These are phyloP conservation scores for Tragelaphus imberbis DNA, from an alignment of 2,113 vertebrate species.

Conservation along the genomic window DNA sequence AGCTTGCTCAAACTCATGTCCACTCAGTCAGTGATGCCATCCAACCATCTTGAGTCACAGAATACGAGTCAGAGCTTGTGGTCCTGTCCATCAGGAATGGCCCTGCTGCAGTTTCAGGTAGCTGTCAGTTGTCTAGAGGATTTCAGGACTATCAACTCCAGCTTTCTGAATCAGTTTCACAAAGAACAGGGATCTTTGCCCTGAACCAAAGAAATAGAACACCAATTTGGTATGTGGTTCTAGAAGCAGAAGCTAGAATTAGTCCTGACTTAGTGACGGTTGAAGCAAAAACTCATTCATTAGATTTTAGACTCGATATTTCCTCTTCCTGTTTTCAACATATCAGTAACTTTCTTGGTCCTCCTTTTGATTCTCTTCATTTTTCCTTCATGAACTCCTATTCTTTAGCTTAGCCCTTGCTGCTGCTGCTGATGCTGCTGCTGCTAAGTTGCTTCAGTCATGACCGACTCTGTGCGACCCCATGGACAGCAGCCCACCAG, in stretches of 20 bases:
- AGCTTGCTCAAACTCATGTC: not conserved
- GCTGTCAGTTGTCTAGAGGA: not conserved
- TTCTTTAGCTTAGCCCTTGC: not conserved
- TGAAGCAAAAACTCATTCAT: not conserved
- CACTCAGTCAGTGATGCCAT: fast-evolving
- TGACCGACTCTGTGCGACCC: too few relatives aligned
- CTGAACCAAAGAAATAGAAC: not conserved
- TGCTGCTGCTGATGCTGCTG: not conserved
- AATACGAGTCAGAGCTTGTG: not conserved
- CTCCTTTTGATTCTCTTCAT: not conserved
- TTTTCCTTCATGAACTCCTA: not conserved
- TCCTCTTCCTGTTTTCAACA: not conserved
- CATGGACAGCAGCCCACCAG: too few relatives aligned
- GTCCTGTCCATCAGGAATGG: not conserved
- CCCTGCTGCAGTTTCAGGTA: not conserved
- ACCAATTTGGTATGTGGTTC: not conserved
- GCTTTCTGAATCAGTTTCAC: not conserved
- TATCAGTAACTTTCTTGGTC: not conserved
- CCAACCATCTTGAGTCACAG: not conserved
- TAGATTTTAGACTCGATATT: not conserved
- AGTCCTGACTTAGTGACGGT: not conserved
- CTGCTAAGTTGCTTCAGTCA: too few relatives aligned
- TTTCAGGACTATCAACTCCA: not conserved
- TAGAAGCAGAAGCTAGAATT: not conserved
- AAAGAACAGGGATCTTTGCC: not conserved